Evolutionary conservation across 1,140 invertebrate genomes (phyloP), one percentile per base, ranked within the genome.

Genomic region (Streblospio benedicti): DNA sequence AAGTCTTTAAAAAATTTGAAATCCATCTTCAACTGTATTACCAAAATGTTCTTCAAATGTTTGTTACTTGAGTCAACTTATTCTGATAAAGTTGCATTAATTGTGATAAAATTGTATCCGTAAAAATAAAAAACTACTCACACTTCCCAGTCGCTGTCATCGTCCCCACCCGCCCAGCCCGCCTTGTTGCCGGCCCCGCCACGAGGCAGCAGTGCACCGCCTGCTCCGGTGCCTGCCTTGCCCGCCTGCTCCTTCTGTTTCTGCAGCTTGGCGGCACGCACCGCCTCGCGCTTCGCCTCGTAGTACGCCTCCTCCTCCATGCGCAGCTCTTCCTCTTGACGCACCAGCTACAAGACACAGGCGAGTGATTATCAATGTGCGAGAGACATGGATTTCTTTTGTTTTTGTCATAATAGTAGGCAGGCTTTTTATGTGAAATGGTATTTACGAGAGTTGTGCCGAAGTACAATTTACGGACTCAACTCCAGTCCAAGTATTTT

Each of bases 111-210:
- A n/a, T n/a, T n/a, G n/a, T n/a, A n/a, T n/a, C n/a, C n/a, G n/a
- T n/a, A n/a, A n/a, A n/a, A n/a, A n/a, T n/a, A n/a, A n/a, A n/a
- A n/a, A n/a, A n/a, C n/a, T 45, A 60, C 71, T 66, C 64, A 76
- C 74, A 75, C 65, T 64, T 76, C 73, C 74, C 74, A 76, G n/a
- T 76, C 71, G 0, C 64, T 67, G 32, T 75, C 71, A 45, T 74
- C 66, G 20, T 69, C 71, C 20, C 62, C 68, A 0, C 68, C n/a
- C n/a, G n/a, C 58, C 71, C 72, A 74, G 0, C 41, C 41, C 23
- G 41, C n/a, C 41, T 44, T 6, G 41, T 2, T 23, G n/a, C n/a
- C n/a, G n/a, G 25, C 61, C 61, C 58, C 3, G 33, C 44, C 14
- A 16, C 32, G 20, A 25, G 52, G 67, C 65, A 30, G 60, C 66